Conservation (phyloP, 2,113 vertebrate genomes). For the Alexandromys fortis region DNA sequence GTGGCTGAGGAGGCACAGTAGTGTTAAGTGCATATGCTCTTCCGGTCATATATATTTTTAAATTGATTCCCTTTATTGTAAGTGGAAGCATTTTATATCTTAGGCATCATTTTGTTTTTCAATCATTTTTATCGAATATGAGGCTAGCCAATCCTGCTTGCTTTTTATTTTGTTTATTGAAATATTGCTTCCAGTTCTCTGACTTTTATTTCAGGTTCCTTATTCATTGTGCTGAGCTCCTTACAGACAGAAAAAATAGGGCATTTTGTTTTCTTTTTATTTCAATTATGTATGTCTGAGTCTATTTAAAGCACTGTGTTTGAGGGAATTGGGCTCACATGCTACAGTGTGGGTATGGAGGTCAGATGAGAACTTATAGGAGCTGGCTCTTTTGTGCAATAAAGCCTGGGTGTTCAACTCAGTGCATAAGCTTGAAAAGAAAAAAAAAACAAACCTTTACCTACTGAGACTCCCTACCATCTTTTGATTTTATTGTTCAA, state of each 20-base stretch:
- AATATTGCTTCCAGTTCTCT: background rate
- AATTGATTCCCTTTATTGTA: background rate
- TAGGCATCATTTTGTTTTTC: background rate
- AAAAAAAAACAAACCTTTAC: too few species aligned
- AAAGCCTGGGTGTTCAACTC: background rate
- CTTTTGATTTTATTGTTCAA: background rate
- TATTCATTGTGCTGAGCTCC: background rate
- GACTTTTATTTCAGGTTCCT: background rate
- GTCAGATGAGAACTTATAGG: too few species aligned
- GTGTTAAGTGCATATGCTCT: background rate
- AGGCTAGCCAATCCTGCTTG: background rate
- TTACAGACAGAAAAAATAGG: background rate
- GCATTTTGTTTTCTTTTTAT: background rate
- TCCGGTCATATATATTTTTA: background rate
- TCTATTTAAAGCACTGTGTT: background rate
- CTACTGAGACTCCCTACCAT: background rate
- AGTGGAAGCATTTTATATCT: background rate
- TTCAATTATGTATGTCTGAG: background rate
- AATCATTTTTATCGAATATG: background rate
- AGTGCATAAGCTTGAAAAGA: background rate
- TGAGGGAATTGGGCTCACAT: background rate
- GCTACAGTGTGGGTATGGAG: too few species aligned
- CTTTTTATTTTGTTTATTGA: background rate
- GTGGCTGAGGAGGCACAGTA: background rate
- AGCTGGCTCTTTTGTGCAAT: background rate